These are phyloP conservation scores for Dicrurus megarhynchus DNA, from an alignment of 2,113 vertebrate genomes.

Conservation along the genomic window DNA sequence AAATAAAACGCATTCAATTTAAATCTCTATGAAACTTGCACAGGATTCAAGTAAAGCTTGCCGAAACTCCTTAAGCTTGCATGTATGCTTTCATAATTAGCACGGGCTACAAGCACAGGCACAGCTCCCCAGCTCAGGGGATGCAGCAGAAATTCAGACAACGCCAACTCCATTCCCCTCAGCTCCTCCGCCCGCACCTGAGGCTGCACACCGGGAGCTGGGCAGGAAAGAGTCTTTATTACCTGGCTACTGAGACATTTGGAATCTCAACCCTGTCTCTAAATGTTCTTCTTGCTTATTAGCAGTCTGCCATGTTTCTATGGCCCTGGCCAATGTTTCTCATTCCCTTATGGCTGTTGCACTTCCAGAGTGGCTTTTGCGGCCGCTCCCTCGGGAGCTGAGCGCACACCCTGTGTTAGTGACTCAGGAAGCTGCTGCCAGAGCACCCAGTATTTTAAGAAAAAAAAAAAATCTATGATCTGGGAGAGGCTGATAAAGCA, in stretches of 20 bases:
- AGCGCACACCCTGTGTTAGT: accelerated
- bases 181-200: not conserved
- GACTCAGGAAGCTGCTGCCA: not conserved
- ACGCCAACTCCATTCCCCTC: not conserved
- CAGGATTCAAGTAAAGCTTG: not conserved
- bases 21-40: not conserved
- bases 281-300: not conserved
- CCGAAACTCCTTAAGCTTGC: not conserved
- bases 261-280: not conserved
- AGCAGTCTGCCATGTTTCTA: not conserved
- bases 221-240: not conserved
- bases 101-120: not conserved
- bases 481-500: not conserved
- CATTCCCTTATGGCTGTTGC: not conserved
- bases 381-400: not conserved
- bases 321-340: not conserved
- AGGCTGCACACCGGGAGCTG: accelerated
- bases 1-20: not conserved
- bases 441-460: not conserved
- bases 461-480: not conserved
- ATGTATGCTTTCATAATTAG: not conserved
- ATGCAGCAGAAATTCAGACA: not conserved
- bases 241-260: not conserved
- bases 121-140: not conserved
- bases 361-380: not conserved